A percentile compares a stretch with the other conserved stretches of the same genome.
phyloP scores from a whole-genome alignment of 2,888 invertebrate species.

The Tyria jacobaeae region DNA sequence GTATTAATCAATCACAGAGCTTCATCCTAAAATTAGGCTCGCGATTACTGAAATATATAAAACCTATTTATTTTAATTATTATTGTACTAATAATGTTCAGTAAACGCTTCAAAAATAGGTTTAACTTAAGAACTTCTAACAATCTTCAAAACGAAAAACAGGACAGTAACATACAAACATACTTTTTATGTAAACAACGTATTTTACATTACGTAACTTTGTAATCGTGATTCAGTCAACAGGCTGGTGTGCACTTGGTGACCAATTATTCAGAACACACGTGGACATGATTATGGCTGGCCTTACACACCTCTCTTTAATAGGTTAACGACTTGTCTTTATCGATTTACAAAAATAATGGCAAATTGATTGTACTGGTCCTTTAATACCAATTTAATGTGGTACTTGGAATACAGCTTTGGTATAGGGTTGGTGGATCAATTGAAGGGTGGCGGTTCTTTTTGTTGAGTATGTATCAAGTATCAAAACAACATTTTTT shows the following conservation, averaged over 20 bases:
- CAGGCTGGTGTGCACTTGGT: constrained; percentile 56
- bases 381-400: constrained; percentile 11
- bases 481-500: neutral
- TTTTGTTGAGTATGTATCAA: neutral
- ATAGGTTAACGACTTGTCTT: constrained; percentile 79
- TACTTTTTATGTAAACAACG: constrained; percentile 46
- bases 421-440: neutral
- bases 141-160: constrained; percentile 20
- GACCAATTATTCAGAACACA: constrained; percentile 81
- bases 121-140: too few relatives aligned
- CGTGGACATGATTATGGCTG: constrained; percentile 78
- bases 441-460: neutral
- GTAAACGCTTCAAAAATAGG: neutral
- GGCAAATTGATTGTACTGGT: constrained; percentile 46
- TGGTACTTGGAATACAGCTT: constrained; percentile 11
- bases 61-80: constrained; percentile 6
- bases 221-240: constrained; percentile 74
- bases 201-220: constrained; percentile 66
- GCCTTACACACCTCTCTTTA: constrained; percentile 77
- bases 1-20: constrained; percentile 31
- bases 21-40: constrained; percentile 25
- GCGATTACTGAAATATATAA: constrained; percentile 36
- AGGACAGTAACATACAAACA: constrained; percentile 19
- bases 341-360: constrained; percentile 70
- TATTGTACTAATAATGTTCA: neutral